Evolutionary conservation across 2,888 invertebrate genomes (phyloP), one percentile per base, ranked within the genome.

Genomic region (Caenorhabditis imperialis): DNA sequence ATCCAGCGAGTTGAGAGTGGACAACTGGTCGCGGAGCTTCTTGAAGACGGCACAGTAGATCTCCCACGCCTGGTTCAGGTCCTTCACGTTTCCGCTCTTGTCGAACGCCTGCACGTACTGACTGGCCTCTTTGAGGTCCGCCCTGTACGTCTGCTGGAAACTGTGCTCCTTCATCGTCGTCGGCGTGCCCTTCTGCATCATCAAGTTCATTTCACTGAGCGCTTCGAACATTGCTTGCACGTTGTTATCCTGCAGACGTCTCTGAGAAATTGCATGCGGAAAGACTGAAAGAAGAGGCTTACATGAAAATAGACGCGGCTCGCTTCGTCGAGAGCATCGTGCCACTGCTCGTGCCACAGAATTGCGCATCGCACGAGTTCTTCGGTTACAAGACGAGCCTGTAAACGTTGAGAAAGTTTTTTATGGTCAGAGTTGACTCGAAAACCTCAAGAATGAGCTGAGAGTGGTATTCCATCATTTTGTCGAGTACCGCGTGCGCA

Each of bases 261-360:
- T 61, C 67, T 63, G 58, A 55, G 33, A 27, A 23, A 37, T 45
- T 44, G 48, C 45, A 65, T 53, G 48, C 25, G 30, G 40, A 20
- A 47, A n/a, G n/a, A 25, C 23, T 22, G 16, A 2, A 27, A 18
- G 33, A 63, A 53, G 40, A 25, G 54, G 53, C 75, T 20, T 25
- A 81, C 98, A 1, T 96, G 96, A 89, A 98, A 99, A 89, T 96
- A 99, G 10, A 98, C 76, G 8, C 82, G 75, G 45, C 84, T 84
- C 20, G 87, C 87, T 37, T 87, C 86, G 81, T 91, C 91, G 20
- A 99, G 90, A 0, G 96, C 98, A 89, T 99, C 99, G 88, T 98
- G 96, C 99, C 99, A 99, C 86, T 96, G 92, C 89, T 99, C 99
- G 88, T 99, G 98, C 99, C 99, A 99, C 18, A 99, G 90, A 80